Evolutionary conservation across 2,797 vertebrate genomes (phyloP).

Genomic region (Hyperoplus lanceolatus): DNA sequence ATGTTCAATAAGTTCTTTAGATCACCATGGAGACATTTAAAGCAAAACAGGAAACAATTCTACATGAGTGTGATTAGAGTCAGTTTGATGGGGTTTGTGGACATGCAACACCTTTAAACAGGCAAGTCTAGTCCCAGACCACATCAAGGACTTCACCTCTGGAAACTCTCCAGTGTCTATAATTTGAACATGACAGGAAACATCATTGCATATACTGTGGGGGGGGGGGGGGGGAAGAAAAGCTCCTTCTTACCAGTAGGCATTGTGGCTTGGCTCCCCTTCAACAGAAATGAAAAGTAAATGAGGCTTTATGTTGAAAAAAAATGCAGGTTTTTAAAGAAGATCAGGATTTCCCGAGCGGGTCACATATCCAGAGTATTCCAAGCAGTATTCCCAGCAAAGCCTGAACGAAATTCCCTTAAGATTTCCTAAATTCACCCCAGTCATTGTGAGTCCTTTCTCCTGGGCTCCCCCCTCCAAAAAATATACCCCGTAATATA

Average conservation of each 20-base stretch:
- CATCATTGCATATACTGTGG: not conserved
- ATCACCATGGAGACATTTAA: not conserved
- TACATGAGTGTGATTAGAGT: not conserved
- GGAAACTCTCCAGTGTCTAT: slow-evolving; percentile 1
- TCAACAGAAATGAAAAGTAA: slow-evolving; percentile 26
- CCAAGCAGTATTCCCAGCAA: slow-evolving; percentile 55
- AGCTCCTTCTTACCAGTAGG: slow-evolving; percentile 78
- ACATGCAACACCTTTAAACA: slow-evolving; percentile 13
- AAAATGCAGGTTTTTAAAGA: slow-evolving; percentile 24
- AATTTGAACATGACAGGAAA: slow-evolving; percentile 24
- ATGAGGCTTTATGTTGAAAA: slow-evolving; percentile 14
- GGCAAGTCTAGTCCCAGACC: not conserved
- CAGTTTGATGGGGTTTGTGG: slow-evolving; percentile 22
- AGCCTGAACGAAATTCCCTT: slow-evolving; percentile 27
- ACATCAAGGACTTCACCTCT: slow-evolving; percentile 33
- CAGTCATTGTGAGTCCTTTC: slow-evolving; percentile 66
- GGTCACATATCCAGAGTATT: slow-evolving; percentile 76
- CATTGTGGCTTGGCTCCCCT: slow-evolving; percentile 68
- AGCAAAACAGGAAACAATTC: not conserved
- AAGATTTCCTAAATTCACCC: slow-evolving; percentile 51
- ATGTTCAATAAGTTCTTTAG: not conserved
- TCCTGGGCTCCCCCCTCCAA: slow-evolving; percentile 53
- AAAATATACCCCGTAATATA: slow-evolving; percentile 41
- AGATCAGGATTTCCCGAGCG: slow-evolving; percentile 37
- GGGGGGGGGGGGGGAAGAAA: not conserved